phyloP scores from a whole-genome alignment of 1,140 invertebrate species.

The Leptopilina clavipes region DNA sequence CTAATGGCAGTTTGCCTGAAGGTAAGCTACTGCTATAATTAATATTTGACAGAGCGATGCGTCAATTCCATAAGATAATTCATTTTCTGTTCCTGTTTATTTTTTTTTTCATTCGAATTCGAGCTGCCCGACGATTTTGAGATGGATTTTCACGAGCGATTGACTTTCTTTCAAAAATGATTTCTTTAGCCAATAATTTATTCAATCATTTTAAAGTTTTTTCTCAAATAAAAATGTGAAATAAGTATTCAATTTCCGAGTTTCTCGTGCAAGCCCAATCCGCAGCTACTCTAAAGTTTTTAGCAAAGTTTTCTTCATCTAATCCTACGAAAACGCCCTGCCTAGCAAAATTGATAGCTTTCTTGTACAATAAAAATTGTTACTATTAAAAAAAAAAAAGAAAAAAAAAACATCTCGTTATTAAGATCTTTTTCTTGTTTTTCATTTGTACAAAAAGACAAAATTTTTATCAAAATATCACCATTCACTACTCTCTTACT shows the following conservation, averaged over 20 bases:
- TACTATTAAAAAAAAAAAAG: slow-evolving; percentile 29
- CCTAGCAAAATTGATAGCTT: slow-evolving; percentile 9
- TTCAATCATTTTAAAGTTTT: neutral
- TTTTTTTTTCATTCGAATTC: slow-evolving; percentile 45
- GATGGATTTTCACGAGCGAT: slow-evolving; percentile 49
- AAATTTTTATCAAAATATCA: slow-evolving; percentile 15
- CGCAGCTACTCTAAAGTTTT: slow-evolving; percentile 45
- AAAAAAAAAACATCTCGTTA: neutral
- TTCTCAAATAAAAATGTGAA: neutral
- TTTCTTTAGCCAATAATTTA: neutral
- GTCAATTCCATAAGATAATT: slow-evolving; percentile 50
- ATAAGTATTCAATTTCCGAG: neutral
- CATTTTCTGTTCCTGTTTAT: neutral
- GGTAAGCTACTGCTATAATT: slow-evolving; percentile 53
- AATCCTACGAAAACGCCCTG: slow-evolving; percentile 33
- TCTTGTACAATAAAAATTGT: neutral
- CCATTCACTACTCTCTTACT: slow-evolving; percentile 22
- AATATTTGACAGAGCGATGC: slow-evolving; percentile 47
- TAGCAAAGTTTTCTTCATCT: slow-evolving; percentile 12
- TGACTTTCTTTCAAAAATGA: slow-evolving; percentile 30
- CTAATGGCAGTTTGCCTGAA: slow-evolving; percentile 63
- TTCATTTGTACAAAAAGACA: slow-evolving; percentile 16
- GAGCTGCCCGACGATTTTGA: slow-evolving; percentile 62
- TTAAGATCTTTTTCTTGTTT: neutral
- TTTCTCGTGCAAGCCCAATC: slow-evolving; percentile 46